phyloP scores from a whole-genome alignment of 2,888 invertebrate species.

The Pediacus dermestoides region DNA sequence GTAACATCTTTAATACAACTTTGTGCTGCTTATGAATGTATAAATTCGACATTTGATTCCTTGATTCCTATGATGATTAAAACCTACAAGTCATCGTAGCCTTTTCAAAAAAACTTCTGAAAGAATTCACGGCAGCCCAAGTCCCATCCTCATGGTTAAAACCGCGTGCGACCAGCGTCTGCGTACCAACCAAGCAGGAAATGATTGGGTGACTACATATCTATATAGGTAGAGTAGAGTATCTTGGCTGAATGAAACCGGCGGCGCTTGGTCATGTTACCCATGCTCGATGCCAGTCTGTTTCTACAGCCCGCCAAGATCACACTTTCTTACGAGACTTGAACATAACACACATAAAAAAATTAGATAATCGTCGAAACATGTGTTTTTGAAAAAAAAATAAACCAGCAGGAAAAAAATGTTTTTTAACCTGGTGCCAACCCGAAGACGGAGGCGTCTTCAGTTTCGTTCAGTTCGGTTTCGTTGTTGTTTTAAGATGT shows the following conservation, averaged over 20 bases:
- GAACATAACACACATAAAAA: background rate
- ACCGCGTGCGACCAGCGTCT: constrained; percentile 27
- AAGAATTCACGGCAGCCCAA: constrained; percentile 20
- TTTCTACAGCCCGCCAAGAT: constrained; percentile 37
- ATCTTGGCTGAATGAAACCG: constrained; percentile 31
- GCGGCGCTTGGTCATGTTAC: constrained; percentile 27
- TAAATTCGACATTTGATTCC: too few species aligned
- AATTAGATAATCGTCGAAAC: background rate
- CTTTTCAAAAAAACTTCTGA: too few species aligned
- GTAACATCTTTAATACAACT: too few species aligned
- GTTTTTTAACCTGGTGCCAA: too few species aligned
- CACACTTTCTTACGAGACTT: constrained; percentile 17
- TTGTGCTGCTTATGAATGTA: too few species aligned
- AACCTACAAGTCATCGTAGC: constrained; percentile 11
- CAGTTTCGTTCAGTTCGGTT: too few species aligned
- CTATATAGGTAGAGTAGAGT: constrained; percentile 35
- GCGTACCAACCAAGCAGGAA: constrained; percentile 32
- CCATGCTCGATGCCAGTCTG: constrained; percentile 36
- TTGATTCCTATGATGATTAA: too few species aligned
- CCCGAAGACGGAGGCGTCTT: too few species aligned
- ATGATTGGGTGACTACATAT: constrained; percentile 36
- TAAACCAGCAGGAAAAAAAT: background rate
- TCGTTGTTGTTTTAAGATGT: too few species aligned
- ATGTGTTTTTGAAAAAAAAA: background rate
- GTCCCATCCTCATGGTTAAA: constrained; percentile 9